A percentile compares a stretch with the other conserved stretches of the same genome.
Evolutionary conservation across 2,797 vertebrate species (phyloP).

Genomic region (Dryobates pubescens): DNA sequence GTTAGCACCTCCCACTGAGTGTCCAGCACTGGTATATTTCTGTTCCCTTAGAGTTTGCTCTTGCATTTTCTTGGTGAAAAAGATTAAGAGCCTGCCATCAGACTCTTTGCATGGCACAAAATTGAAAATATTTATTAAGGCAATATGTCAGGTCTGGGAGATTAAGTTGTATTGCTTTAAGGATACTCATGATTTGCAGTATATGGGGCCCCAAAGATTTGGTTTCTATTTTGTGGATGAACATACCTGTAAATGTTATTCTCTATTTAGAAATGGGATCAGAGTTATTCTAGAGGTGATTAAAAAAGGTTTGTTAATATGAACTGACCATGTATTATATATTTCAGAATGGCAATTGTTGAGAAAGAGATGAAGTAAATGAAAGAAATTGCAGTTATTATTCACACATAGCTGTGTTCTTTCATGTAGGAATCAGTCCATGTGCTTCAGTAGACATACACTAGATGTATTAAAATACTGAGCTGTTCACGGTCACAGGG

Average conservation of each 20-base stretch:
- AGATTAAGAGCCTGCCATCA: neutral
- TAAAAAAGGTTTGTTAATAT: neutral
- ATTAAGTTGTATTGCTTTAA: constrained; percentile 14
- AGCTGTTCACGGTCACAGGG: neutral
- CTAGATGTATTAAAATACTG: neutral
- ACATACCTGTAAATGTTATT: neutral
- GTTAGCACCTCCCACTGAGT: neutral
- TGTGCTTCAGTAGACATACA: neutral
- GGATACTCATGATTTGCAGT: neutral
- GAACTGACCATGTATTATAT: neutral
- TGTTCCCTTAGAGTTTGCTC: neutral
- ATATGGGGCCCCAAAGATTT: neutral
- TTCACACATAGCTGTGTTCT: neutral
- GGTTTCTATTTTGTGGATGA: neutral
- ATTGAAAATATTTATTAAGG: constrained; percentile 33
- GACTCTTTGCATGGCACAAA: neutral
- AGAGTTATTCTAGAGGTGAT: neutral
- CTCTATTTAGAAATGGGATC: neutral
- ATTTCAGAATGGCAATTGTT: neutral
- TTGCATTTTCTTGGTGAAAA: neutral
- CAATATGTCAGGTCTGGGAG: neutral
- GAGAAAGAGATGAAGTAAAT: neutral
- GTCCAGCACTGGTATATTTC: neutral
- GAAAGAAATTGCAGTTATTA: neutral
- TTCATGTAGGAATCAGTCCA: neutral